Conservation (phyloP, 2,888 invertebrate species). For the Phymatocera aterrima region DNA sequence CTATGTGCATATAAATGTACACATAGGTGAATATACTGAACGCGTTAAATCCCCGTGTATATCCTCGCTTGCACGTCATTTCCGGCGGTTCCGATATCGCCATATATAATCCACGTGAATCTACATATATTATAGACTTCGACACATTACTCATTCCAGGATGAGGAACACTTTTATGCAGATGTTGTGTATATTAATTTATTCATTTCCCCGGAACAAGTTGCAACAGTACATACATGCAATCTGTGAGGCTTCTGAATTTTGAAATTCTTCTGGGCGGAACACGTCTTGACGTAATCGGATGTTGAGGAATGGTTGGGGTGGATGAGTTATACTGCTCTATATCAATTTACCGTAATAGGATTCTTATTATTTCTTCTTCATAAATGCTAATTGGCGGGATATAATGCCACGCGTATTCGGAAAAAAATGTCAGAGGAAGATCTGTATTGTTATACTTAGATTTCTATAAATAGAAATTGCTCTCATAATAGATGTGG, state of each 20-base stretch:
- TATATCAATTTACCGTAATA: neutral
- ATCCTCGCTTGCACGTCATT: neutral
- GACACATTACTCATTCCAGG: neutral
- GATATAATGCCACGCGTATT: neutral
- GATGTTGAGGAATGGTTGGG: neutral
- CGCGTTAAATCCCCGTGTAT: neutral
- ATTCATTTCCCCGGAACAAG: neutral
- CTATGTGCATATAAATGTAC: neutral
- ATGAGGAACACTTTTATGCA: neutral
- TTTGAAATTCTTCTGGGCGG: neutral
- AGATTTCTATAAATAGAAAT: too few species aligned
- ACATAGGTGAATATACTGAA: neutral
- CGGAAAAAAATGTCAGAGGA: neutral
- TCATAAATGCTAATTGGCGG: neutral
- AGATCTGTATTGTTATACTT: too few species aligned
- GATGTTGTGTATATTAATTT: neutral
- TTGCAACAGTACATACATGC: neutral
- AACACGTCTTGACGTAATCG: neutral
- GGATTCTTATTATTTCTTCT: neutral
- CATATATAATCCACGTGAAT: neutral
- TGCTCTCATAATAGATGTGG: too few species aligned
- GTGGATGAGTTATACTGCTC: neutral
- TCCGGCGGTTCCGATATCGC: neutral
- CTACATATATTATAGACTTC: neutral
- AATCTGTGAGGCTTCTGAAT: neutral